Conservation (phyloP, 2,113 vertebrate genomes). For the Eubucco bourcierii region DNA sequence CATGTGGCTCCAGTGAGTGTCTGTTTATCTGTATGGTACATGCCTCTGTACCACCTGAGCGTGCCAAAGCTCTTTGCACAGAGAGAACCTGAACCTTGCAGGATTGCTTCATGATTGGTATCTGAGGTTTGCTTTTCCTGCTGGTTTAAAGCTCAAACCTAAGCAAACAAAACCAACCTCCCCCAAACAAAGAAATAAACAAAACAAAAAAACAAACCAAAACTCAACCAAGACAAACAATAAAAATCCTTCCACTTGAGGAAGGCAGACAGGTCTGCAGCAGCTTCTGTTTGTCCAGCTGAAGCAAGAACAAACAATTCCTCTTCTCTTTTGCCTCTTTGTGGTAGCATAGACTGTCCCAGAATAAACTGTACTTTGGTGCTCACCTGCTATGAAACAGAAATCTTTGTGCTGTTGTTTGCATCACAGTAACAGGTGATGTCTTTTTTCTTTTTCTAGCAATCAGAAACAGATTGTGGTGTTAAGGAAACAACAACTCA, state of each 20-base stretch:
- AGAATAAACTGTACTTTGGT: not conserved
- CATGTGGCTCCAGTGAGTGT: not conserved
- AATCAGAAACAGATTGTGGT: slow-evolving; percentile 60
- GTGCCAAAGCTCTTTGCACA: not conserved
- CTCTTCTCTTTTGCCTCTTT: not conserved
- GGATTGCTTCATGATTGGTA: not conserved
- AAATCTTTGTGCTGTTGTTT: not conserved
- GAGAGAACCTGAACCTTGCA: not conserved
- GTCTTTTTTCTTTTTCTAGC: slow-evolving; percentile 52
- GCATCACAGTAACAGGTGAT: not conserved
- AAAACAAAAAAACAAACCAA: too few species aligned
- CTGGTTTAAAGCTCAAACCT: not conserved
- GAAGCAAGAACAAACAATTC: not conserved
- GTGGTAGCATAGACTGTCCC: not conserved
- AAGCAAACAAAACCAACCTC: too few species aligned
- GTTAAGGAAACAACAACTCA: slow-evolving; percentile 61
- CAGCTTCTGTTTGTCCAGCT: slow-evolving; percentile 17
- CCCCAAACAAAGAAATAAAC: too few species aligned
- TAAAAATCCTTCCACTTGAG: not conserved
- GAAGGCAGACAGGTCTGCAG: not conserved
- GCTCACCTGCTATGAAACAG: not conserved
- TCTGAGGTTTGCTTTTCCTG: not conserved
- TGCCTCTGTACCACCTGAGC: not conserved
- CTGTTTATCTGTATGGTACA: not conserved
- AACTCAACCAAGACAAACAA: not conserved